phyloP scores from a whole-genome alignment of 2,113 vertebrate genomes.

The Trichomycterus rosablanca region DNA sequence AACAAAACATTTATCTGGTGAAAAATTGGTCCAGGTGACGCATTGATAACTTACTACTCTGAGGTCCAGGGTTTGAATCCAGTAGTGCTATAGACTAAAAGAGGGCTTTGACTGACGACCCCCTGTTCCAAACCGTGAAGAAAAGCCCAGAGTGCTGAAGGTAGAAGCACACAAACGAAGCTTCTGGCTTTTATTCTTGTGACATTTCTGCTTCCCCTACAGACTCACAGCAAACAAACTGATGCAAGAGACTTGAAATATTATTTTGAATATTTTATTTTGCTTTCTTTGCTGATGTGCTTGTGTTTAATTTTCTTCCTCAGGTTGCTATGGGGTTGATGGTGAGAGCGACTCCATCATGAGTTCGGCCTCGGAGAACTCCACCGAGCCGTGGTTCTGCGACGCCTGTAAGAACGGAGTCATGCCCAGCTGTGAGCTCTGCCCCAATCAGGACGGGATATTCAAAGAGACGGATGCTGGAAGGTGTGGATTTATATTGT shows the following conservation, averaged over 20 bases:
- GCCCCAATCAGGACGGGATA: conserved; percentile 96
- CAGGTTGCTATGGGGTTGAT: conserved; percentile 97
- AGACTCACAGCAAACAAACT: conserved; percentile 19
- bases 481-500: conserved; percentile 79
- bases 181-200: conserved; percentile 1
- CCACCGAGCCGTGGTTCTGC: conserved; percentile 97
- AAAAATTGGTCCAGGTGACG: too few relatives aligned
- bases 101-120: too few relatives aligned
- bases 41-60: too few relatives aligned
- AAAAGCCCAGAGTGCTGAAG: too few relatives aligned
- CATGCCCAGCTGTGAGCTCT: conserved; percentile 90
- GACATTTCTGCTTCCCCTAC: background rate
- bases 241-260: conserved; percentile 4
- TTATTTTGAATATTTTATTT: conserved; percentile 3
- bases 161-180: background rate
- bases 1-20: too few relatives aligned
- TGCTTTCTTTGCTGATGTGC: too few relatives aligned
- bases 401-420: conserved; percentile 97
- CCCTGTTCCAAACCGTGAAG: too few relatives aligned
- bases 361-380: conserved; percentile 98
- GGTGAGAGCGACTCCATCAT: conserved; percentile 98
- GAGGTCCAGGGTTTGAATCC: too few relatives aligned
- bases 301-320: conserved; percentile 1
- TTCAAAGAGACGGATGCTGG: conserved; percentile 98
- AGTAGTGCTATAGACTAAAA: too few relatives aligned